A percentile compares a stretch with the other conserved stretches of the same genome.
Conservation (phyloP, 2,797 vertebrate species). For the Paguma larvata region DNA sequence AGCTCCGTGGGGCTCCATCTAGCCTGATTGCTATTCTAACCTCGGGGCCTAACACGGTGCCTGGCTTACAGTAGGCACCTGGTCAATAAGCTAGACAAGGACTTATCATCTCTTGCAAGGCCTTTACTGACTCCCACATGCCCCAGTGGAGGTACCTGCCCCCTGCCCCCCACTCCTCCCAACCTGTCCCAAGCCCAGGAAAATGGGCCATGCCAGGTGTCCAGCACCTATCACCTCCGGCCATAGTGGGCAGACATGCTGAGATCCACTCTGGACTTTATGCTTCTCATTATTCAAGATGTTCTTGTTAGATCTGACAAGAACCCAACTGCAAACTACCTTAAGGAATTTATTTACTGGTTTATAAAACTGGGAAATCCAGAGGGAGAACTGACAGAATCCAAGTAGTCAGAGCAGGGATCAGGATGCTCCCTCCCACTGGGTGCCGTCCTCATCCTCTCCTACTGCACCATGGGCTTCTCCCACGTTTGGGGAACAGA, state of each 20-base stretch:
- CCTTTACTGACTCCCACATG: neutral
- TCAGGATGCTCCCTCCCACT: neutral
- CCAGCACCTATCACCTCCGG: neutral
- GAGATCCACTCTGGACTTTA: neutral
- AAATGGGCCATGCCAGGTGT: accelerated
- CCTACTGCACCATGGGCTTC: neutral
- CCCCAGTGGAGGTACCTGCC: neutral
- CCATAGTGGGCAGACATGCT: neutral
- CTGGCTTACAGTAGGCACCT: neutral
- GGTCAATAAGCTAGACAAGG: neutral
- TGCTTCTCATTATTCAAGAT: neutral
- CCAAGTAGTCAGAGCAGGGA: neutral
- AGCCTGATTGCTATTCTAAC: neutral
- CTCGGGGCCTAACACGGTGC: neutral
- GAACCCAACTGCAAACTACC: neutral
- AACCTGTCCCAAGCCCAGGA: neutral
- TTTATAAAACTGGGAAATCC: constrained; percentile 14
- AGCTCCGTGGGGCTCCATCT: neutral
- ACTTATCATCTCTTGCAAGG: neutral
- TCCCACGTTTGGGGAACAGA: neutral
- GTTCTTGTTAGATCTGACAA: constrained; percentile 55
- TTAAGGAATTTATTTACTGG: neutral
- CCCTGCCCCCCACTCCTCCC: neutral
- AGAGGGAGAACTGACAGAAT: neutral
- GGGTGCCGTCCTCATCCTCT: neutral